Evolutionary conservation across 2,113 vertebrate species (phyloP).

Genomic region (Cyanoderma ruficeps): DNA sequence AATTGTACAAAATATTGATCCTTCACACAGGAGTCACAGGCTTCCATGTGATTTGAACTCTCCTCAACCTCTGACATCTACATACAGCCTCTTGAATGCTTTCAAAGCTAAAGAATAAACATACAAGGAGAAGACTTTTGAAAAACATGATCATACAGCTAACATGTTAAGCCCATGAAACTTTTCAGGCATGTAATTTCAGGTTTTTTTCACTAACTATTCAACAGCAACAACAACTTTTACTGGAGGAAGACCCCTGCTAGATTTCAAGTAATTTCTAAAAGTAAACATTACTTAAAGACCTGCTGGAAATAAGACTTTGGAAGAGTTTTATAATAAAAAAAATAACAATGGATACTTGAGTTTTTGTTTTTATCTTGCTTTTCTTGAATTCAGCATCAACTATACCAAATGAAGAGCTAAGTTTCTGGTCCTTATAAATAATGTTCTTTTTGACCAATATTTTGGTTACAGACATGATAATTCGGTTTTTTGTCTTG

Average conservation of each 20-base stretch:
- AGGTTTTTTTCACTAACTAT: background rate
- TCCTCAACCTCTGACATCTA: background rate
- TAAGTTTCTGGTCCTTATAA: background rate
- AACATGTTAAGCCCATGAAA: background rate
- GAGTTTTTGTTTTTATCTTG: background rate
- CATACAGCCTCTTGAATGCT: background rate
- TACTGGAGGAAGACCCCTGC: background rate
- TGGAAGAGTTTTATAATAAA: background rate
- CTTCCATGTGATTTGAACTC: background rate
- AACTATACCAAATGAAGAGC: background rate
- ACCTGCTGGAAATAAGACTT: background rate
- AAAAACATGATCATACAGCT: background rate
- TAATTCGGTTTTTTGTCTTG: background rate
- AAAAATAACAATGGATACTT: background rate
- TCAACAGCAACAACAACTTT: background rate
- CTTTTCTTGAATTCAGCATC: background rate
- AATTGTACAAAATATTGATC: background rate
- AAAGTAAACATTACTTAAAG: background rate
- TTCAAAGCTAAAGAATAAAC: background rate
- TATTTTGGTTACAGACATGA: rapidly evolving
- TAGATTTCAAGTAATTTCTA: background rate
- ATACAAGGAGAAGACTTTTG: background rate
- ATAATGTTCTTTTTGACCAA: background rate
- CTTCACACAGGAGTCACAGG: background rate
- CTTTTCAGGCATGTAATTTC: background rate